Evolutionary conservation across 2,113 vertebrate genomes (phyloP).

Genomic region (Phycodurus eques): DNA sequence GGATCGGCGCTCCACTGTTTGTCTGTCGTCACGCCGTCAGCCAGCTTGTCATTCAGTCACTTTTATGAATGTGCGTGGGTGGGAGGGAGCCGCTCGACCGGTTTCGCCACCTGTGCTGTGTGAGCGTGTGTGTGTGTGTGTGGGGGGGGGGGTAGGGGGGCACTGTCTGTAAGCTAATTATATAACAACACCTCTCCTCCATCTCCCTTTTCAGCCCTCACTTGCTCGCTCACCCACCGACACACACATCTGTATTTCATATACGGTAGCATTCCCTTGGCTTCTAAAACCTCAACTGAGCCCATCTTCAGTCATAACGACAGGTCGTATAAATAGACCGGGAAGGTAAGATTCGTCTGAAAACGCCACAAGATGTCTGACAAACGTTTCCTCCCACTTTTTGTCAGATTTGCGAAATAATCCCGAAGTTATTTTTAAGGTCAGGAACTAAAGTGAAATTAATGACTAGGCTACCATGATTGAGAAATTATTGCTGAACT

Average conservation of each 20-base stretch:
- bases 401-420: no score
- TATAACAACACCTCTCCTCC: slow-evolving; percentile 7
- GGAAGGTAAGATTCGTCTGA: not conserved
- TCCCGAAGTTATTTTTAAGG: no score
- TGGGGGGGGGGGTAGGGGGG: not conserved
- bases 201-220: not conserved
- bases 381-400: no score
- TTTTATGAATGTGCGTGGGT: slow-evolving; percentile 17
- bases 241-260: slow-evolving; percentile 6
- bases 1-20: not conserved
- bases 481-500: no score
- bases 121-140: slow-evolving; percentile 29
- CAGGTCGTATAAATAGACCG: not conserved
- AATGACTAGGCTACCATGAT: no score
- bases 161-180: slow-evolving; percentile 14
- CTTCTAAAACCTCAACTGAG: not conserved
- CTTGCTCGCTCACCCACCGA: not conserved
- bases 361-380: not conserved
- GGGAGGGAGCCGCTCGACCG: not conserved
- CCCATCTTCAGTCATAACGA: not conserved
- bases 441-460: no score
- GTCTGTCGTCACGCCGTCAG: slow-evolving; percentile 13
- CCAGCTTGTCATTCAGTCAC: slow-evolving; percentile 9
- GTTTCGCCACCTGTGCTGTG: slow-evolving; percentile 13
- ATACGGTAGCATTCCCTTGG: not conserved